Conservation (phyloP, 2,113 vertebrate species). For the Antidorcas marsupialis region DNA sequence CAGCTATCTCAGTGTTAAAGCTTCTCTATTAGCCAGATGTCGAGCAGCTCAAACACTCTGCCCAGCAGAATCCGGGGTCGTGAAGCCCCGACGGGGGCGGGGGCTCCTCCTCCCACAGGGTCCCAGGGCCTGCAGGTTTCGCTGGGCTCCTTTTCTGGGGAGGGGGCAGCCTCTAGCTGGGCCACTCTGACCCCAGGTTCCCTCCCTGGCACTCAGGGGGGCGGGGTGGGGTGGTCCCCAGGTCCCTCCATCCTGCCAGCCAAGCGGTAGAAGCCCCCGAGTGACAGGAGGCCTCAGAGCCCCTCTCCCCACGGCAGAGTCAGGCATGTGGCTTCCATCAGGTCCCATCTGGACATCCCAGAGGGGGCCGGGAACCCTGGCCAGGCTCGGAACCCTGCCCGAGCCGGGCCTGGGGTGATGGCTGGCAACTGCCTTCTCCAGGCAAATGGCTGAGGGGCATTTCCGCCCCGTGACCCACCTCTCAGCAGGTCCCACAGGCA, state of each 20-base stretch:
- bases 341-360: conserved; percentile 65
- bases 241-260: not conserved
- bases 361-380: conserved; percentile 39
- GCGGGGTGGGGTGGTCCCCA: not conserved
- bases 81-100: fast-evolving
- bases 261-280: not conserved
- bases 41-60: not conserved
- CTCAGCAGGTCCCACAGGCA: not conserved
- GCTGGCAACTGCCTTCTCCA: not conserved
- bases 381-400: not conserved
- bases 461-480: not conserved
- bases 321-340: conserved; percentile 63
- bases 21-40: not conserved
- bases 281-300: not conserved
- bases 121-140: not conserved
- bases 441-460: not conserved
- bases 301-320: not conserved
- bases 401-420: not conserved
- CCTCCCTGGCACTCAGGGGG: too few relatives aligned
- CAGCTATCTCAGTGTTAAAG: not conserved
- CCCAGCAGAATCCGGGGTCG: not conserved
- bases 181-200: not conserved
- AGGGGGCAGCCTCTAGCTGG: not conserved
- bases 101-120: not conserved
- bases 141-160: not conserved